These are phyloP conservation scores for Deilephila porcellus DNA, from an alignment of 2,888 invertebrate genomes.

Conservation along the genomic window DNA sequence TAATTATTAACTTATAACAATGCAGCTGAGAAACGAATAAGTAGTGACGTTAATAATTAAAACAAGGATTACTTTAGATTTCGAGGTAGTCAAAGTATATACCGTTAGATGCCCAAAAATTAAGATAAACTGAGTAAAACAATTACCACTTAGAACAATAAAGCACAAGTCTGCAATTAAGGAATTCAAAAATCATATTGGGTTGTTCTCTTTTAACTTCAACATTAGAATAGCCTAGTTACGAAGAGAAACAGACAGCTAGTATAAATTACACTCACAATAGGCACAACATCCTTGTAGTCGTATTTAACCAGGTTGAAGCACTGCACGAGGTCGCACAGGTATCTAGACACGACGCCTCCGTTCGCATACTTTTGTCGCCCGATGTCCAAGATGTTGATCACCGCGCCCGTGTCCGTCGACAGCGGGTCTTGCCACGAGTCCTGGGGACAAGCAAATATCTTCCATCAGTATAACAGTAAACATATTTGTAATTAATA, in stretches of 20 bases:
- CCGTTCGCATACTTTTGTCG: slow-evolving; percentile 81
- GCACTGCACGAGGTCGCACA: slow-evolving; percentile 88
- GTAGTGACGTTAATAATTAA: background rate
- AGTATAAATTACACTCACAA: slow-evolving; percentile 54
- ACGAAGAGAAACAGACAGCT: too few species aligned
- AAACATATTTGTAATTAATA: too few species aligned
- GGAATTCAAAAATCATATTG: too few species aligned
- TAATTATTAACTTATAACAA: slow-evolving; percentile 13
- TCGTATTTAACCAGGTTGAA: slow-evolving; percentile 87
- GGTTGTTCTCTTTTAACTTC: too few species aligned
- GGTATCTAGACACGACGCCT: slow-evolving; percentile 84
- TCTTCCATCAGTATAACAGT: too few species aligned
- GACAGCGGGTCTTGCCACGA: slow-evolving; percentile 85
- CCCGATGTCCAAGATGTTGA: slow-evolving; percentile 85
- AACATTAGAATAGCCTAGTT: too few species aligned
- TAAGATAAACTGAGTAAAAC: too few species aligned
- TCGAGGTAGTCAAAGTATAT: too few species aligned
- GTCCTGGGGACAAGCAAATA: slow-evolving; percentile 67
- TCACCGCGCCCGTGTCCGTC: slow-evolving; percentile 85
- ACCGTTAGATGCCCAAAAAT: too few species aligned
- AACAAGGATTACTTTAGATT: background rate
- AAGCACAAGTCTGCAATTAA: too few species aligned
- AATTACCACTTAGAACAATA: too few species aligned
- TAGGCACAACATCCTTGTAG: slow-evolving; percentile 87
- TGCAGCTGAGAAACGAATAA: background rate